phyloP scores from a whole-genome alignment of 2,113 vertebrate genomes.

The Corythornis vintsioides region DNA sequence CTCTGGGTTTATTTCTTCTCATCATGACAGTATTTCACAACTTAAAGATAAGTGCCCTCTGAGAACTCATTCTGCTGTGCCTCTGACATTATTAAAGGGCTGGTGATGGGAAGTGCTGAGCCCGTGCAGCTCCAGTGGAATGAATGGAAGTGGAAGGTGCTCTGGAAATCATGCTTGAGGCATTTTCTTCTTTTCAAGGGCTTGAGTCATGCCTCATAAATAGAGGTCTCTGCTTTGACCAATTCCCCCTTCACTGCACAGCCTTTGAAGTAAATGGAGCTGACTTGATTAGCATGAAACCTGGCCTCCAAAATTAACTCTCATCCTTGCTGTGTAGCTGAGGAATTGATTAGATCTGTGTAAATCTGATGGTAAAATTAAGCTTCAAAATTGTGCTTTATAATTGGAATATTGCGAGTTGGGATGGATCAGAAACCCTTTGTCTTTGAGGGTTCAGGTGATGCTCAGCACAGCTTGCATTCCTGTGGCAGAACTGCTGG shows the following conservation, averaged over 20 bases:
- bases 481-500: background rate
- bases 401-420: background rate
- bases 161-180: background rate
- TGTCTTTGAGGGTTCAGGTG: background rate
- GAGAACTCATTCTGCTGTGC: conserved; percentile 9
- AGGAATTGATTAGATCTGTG: conserved; percentile 38
- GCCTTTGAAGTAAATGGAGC: conserved; percentile 41
- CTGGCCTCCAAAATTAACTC: conserved; percentile 22
- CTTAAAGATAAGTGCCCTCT: conserved; percentile 28
- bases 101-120: conserved; percentile 15
- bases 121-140: conserved; percentile 12
- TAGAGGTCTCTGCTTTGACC: conserved; percentile 8
- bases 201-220: conserved; percentile 28
- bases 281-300: conserved; percentile 51
- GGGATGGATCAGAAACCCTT: background rate
- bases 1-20: conserved; percentile 40
- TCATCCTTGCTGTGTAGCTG: background rate
- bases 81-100: conserved; percentile 6
- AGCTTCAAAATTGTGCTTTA: background rate
- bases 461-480: background rate
- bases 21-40: conserved; percentile 38
- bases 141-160: conserved; percentile 31
- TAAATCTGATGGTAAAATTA: conserved; percentile 43
- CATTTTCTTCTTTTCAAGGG: conserved; percentile 26
- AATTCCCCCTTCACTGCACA: conserved; percentile 20